These are phyloP conservation scores for Sapajus apella DNA, from an alignment of 2,113 vertebrate genomes.

Conservation along the genomic window DNA sequence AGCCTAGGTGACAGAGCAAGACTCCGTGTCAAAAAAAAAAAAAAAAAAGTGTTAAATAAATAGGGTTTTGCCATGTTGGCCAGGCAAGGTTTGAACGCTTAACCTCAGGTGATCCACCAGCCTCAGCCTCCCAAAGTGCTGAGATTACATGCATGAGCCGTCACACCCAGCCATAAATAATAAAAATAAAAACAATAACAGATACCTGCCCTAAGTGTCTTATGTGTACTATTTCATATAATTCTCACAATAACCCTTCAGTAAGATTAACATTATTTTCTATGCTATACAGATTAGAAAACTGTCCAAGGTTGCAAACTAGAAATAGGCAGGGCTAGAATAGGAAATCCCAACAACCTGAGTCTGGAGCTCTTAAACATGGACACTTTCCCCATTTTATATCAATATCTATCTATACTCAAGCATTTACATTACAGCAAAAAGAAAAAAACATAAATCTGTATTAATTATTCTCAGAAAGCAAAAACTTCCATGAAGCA, in stretches of 20 bases:
- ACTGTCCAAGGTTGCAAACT: background rate
- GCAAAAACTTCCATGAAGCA: constrained; percentile 1
- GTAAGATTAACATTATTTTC: background rate
- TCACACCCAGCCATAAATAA: too few species aligned
- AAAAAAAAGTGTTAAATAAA: too few species aligned
- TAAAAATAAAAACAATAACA: background rate
- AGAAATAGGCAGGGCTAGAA: background rate
- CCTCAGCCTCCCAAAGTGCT: too few species aligned
- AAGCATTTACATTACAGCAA: background rate
- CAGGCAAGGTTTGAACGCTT: too few species aligned
- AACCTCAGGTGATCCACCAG: too few species aligned
- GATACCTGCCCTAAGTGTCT: background rate
- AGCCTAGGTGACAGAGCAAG: too few species aligned
- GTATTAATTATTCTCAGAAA: constrained; percentile 37
- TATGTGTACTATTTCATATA: background rate
- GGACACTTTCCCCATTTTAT: background rate
- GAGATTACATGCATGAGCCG: too few species aligned
- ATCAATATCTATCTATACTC: background rate
- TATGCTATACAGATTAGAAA: background rate
- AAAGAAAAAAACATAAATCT: background rate
- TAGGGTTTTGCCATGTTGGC: too few species aligned
- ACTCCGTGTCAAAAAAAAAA: too few species aligned
- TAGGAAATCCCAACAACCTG: background rate
- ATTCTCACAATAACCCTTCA: background rate
- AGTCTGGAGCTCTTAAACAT: background rate